These are phyloP conservation scores for Danio jaintianensis DNA, from an alignment of 2,797 vertebrate species.

Conservation along the genomic window DNA sequence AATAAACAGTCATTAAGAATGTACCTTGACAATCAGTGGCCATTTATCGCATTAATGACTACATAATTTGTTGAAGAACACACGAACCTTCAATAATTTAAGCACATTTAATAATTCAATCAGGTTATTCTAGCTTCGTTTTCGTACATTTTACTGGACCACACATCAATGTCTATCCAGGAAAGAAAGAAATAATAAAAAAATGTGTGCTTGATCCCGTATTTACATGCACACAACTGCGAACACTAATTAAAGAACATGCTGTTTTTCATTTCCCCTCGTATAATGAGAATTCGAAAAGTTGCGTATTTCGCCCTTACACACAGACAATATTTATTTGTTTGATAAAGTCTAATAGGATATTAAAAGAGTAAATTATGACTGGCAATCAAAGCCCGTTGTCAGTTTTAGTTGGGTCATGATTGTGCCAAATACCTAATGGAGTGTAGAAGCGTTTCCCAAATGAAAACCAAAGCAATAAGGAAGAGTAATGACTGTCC, in stretches of 20 bases:
- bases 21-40: too few relatives aligned
- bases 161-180: background rate
- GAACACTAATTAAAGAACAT: slow-evolving; percentile 3
- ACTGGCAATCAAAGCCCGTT: slow-evolving; percentile 34
- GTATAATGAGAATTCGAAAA: slow-evolving; percentile 23
- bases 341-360: slow-evolving; percentile 50
- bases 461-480: slow-evolving; percentile 48
- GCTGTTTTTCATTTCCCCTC: background rate
- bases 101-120: too few relatives aligned
- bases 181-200: background rate
- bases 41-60: too few relatives aligned
- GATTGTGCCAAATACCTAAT: slow-evolving; percentile 46
- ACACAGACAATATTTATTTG: slow-evolving; percentile 28
- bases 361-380: slow-evolving; percentile 40
- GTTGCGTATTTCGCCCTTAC: background rate
- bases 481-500: slow-evolving; percentile 26
- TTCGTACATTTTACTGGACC: too few relatives aligned
- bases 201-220: background rate
- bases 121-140: too few relatives aligned
- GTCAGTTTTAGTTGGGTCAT: slow-evolving; percentile 36
- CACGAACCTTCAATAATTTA: too few relatives aligned
- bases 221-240: background rate
- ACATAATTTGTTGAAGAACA: too few relatives aligned
- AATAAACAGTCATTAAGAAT: too few relatives aligned
- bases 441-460: slow-evolving; percentile 19